A percentile compares a stretch with the other conserved stretches of the same genome.
Conservation (phyloP, 1,140 invertebrate genomes). For the Octopus bimaculoides region DNA sequence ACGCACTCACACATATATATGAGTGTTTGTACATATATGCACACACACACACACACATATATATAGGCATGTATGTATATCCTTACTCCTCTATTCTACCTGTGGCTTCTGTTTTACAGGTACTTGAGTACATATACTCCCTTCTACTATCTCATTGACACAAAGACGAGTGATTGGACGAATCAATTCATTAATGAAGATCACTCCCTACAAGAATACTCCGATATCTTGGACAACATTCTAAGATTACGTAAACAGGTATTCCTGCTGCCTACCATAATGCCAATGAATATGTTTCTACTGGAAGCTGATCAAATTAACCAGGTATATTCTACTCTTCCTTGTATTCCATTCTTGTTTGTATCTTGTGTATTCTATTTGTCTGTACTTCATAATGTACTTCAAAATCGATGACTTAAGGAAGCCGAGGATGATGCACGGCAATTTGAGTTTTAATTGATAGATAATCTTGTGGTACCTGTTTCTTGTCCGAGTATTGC, state of each 20-base stretch:
- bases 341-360: not conserved
- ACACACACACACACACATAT: too few relatives aligned
- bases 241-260: conserved; percentile 70
- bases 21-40: too few relatives aligned
- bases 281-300: conserved; percentile 70
- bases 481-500: too few relatives aligned
- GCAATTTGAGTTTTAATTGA: too few relatives aligned
- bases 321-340: conserved; percentile 33
- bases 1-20: too few relatives aligned
- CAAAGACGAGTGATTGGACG: conserved; percentile 65
- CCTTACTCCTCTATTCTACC: not conserved
- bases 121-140: conserved; percentile 65
- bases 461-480: too few relatives aligned
- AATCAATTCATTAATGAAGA: conserved; percentile 66
- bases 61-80: too few relatives aligned
- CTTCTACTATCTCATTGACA: conserved; percentile 71
- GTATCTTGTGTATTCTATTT: not conserved
- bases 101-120: conserved; percentile 30
- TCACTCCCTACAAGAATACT: conserved; percentile 46
- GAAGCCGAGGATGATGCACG: too few relatives aligned
- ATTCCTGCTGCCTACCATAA: conserved; percentile 74
- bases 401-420: too few relatives aligned
- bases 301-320: conserved; percentile 59
- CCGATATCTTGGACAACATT: conserved; percentile 67
- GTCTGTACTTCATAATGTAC: too few relatives aligned